Conservation (phyloP, 2,888 invertebrate species). For the Noctua janthe region DNA sequence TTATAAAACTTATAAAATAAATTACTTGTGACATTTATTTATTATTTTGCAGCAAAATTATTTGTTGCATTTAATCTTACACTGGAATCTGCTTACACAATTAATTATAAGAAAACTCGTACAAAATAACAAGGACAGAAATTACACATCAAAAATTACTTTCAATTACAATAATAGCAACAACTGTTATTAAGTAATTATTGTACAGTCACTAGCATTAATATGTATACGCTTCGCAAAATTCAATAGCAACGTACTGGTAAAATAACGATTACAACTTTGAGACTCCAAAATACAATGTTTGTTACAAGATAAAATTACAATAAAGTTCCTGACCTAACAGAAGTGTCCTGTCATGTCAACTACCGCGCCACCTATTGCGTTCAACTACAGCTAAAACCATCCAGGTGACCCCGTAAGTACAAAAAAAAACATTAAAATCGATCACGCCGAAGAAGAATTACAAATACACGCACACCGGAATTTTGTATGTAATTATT, state of each 20-base stretch:
- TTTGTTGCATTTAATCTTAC: constrained; percentile 22
- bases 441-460: not conserved
- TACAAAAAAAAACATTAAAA: not conserved
- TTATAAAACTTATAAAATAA: not conserved
- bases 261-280: not conserved
- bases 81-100: not conserved
- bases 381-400: not conserved
- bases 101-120: not conserved
- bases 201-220: constrained; percentile 15
- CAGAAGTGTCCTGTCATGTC: not conserved
- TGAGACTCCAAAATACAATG: not conserved
- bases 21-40: constrained; percentile 5
- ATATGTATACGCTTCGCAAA: not conserved
- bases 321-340: not conserved
- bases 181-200: constrained; percentile 51
- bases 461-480: not conserved
- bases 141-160: constrained; percentile 28
- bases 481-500: not conserved
- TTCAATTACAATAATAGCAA: constrained; percentile 29
- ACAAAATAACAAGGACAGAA: constrained; percentile 2
- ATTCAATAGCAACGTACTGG: not conserved
- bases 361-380: not conserved
- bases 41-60: not conserved
- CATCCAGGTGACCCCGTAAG: not conserved
- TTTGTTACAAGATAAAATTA: not conserved